A percentile compares a stretch with the other conserved stretches of the same genome.
These are phyloP conservation scores for Oxygymnocypris stewartii DNA, from an alignment of 2,113 vertebrate genomes.

Conservation along the genomic window DNA sequence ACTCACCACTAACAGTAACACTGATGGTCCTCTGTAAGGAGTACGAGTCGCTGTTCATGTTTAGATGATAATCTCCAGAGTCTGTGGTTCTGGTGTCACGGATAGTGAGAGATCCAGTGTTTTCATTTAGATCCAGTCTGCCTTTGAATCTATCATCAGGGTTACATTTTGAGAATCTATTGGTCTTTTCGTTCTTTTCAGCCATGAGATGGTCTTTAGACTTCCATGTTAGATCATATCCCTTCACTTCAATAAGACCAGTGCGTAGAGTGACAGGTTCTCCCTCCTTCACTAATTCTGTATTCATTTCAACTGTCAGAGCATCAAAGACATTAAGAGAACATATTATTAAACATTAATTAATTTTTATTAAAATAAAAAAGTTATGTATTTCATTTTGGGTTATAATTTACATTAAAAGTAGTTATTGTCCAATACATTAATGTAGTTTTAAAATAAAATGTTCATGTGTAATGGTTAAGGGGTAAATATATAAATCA, in stretches of 20 bases:
- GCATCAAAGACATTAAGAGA: background rate
- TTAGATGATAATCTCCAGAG: background rate
- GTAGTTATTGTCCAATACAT: no score
- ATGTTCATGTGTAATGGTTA: no score
- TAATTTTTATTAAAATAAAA: no score
- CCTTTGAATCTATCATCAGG: background rate
- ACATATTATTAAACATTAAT: no score
- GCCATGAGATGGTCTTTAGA: rapidly evolving
- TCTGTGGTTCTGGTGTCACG: rapidly evolving
- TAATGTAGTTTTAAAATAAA: no score
- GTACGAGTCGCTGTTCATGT: background rate
- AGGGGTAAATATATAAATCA: no score
- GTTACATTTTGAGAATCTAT: rapidly evolving
- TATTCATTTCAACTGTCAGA: background rate
- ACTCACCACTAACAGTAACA: background rate
- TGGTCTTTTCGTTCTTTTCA: background rate
- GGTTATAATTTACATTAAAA: no score
- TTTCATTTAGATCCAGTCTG: background rate
- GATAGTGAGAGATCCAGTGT: background rate
- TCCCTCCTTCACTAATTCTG: background rate
- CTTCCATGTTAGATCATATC: background rate
- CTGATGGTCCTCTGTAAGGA: background rate
- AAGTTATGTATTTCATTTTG: no score
- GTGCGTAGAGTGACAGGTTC: background rate
- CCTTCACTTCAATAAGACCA: background rate